phyloP scores from a whole-genome alignment of 2,888 invertebrate genomes.

The Cheilosia soror region DNA sequence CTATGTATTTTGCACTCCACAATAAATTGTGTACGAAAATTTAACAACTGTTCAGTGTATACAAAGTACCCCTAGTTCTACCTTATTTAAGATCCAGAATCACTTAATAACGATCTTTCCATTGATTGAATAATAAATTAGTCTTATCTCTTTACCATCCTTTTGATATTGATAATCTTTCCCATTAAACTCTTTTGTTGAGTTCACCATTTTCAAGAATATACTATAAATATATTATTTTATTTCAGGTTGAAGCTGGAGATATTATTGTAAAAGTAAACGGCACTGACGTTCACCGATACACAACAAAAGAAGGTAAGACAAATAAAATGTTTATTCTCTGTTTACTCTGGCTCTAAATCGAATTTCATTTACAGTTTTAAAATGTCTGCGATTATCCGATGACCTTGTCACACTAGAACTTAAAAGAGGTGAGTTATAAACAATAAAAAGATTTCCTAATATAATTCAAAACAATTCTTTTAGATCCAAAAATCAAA shows the following conservation, averaged over 20 bases:
- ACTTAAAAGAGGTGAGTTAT: slow-evolving; percentile 93
- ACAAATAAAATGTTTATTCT: slow-evolving; percentile 16
- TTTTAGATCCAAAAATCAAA: slow-evolving; percentile 93
- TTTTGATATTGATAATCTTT: no score
- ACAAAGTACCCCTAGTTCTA: no score
- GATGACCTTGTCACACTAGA: slow-evolving; percentile 95
- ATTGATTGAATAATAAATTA: no score
- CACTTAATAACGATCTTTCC: no score
- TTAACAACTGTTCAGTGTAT: no score
- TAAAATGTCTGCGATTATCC: slow-evolving; percentile 96
- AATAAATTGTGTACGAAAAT: no score
- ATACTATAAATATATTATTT: slow-evolving; percentile 18
- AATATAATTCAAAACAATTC: not conserved
- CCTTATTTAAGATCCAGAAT: no score
- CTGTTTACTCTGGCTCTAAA: slow-evolving; percentile 66
- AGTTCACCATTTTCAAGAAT: no score
- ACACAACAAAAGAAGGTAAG: slow-evolving; percentile 95
- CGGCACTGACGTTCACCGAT: slow-evolving; percentile 95
- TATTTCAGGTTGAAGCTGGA: slow-evolving; percentile 93
- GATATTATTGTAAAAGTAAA: slow-evolving; percentile 97
- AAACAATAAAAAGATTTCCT: not conserved
- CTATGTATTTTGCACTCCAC: no score
- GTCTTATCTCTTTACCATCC: no score
- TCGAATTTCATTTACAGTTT: slow-evolving; percentile 88
- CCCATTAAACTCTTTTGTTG: no score